Evolutionary conservation across 2,888 invertebrate genomes (phyloP), one percentile per base, ranked within the genome.

Genomic region (Craniophora ligustri): DNA sequence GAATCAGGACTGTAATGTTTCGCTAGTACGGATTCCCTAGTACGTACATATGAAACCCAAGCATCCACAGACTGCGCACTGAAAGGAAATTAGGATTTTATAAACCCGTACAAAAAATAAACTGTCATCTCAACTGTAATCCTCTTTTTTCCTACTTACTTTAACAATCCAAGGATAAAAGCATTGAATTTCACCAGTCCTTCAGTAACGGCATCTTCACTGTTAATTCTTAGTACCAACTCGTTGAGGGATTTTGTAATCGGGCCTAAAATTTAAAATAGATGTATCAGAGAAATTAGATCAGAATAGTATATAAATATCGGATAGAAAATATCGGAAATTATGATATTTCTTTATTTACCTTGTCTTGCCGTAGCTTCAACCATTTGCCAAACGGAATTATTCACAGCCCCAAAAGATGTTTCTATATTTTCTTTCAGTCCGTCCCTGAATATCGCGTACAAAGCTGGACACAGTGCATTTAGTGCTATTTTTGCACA

Each of bases 321-420:
- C 2, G n/a, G n/a, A n/a, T n/a, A 26, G n/a, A 32, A 8, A 3
- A 5, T 16, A 5, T 5, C 5, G 5, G 5, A 5, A 15, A 16
- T 5, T 4, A 6, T n/a, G n/a, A 18, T 5, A 35, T 5, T 2
- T 23, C 1, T 8, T 42, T 1, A 23, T 10, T 47, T 84, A 93
- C 96, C 98, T 93, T 97, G 96, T 85, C 98, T 97, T 10, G 97
- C 96, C 6, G 97, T 97, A 26, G 97, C 96, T 88, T 98, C 98
- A 4, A 98, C 96, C 68, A 98, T 96, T 90, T 97, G 96, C 98
- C 98, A 98, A 42, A 97, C 97, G 5, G 97, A 97, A 82, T 98
- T 97, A 71, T 96, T 95, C 44, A 98, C 96, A 13, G 96, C 96
- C 32, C 98, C 98, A 81, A 98, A 98, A 30, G 97, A 95, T 4